phyloP scores from a whole-genome alignment of 2,113 vertebrate species.

The Microtus ochrogaster region DNA sequence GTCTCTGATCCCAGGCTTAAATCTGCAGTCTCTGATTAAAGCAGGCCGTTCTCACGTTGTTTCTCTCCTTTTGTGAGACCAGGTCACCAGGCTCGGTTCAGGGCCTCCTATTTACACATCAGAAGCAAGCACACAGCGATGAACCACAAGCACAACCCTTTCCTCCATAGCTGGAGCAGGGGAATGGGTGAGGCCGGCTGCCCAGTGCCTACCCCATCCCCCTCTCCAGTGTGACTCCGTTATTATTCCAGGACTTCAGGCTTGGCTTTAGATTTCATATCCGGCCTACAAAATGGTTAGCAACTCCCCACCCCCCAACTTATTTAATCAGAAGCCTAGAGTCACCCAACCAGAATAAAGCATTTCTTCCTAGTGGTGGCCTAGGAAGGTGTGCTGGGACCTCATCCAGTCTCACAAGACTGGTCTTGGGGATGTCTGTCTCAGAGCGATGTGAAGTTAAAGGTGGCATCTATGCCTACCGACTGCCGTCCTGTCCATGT shows the following conservation, averaged over 20 bases:
- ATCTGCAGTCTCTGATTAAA: not conserved
- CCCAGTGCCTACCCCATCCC: not conserved
- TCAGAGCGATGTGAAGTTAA: not conserved
- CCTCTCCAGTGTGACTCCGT: not conserved
- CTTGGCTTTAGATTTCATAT: not conserved
- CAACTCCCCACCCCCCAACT: not conserved
- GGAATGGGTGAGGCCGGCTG: not conserved
- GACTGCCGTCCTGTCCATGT: no score
- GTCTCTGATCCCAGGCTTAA: not conserved
- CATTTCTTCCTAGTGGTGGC: not conserved
- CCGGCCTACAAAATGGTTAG: not conserved
- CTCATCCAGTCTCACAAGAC: not conserved
- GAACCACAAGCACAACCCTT: not conserved
- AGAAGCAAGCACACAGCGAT: not conserved
- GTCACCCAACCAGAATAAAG: not conserved
- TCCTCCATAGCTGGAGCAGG: not conserved
- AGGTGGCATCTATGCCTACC: no score
- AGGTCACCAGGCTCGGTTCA: not conserved
- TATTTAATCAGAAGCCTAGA: not conserved
- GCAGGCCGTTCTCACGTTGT: no score
- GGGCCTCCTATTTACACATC: not conserved
- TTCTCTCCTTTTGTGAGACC: not conserved
- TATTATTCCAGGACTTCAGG: not conserved
- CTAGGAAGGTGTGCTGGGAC: not conserved
- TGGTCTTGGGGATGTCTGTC: not conserved